Conservation (phyloP, 2,888 invertebrate species). For the Phortica okadai region DNA sequence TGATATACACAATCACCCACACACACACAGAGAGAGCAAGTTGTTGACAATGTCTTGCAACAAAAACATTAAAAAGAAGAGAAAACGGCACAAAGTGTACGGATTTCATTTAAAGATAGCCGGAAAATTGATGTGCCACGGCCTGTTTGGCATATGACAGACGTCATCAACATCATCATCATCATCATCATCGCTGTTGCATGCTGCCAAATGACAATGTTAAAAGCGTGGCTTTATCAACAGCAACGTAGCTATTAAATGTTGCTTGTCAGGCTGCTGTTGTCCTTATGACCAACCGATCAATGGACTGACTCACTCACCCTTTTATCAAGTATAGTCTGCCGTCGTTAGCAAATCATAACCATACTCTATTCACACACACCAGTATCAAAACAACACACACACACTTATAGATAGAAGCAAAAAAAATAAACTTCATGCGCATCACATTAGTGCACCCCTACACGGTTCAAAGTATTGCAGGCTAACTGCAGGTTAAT, state of each 20-base stretch:
- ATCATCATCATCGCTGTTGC: constrained; percentile 40
- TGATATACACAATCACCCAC: constrained; percentile 37
- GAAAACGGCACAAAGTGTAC: not conserved
- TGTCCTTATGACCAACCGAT: constrained; percentile 50
- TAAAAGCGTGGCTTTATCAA: constrained; percentile 21
- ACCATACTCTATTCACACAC: not conserved
- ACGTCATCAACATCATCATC: not conserved
- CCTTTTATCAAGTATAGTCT: not conserved
- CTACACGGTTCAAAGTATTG: constrained; percentile 15
- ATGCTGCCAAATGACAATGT: constrained; percentile 13
- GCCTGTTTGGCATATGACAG: constrained; percentile 11
- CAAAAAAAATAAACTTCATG: constrained; percentile 23
- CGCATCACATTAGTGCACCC: not conserved
- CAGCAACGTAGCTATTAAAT: constrained; percentile 18
- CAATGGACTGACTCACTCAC: not conserved
- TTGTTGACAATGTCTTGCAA: constrained; percentile 17
- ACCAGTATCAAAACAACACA: not conserved
- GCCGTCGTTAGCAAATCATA: constrained; percentile 34
- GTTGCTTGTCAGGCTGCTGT: not conserved
- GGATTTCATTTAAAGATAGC: not conserved
- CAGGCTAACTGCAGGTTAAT: constrained; percentile 30
- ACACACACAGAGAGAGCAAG: constrained; percentile 41
- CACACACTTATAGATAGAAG: not conserved
- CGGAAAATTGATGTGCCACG: constrained; percentile 26
- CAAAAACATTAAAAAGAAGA: not conserved